These are phyloP conservation scores for Pangasianodon gigas DNA, from an alignment of 2,113 vertebrate species.

Conservation along the genomic window DNA sequence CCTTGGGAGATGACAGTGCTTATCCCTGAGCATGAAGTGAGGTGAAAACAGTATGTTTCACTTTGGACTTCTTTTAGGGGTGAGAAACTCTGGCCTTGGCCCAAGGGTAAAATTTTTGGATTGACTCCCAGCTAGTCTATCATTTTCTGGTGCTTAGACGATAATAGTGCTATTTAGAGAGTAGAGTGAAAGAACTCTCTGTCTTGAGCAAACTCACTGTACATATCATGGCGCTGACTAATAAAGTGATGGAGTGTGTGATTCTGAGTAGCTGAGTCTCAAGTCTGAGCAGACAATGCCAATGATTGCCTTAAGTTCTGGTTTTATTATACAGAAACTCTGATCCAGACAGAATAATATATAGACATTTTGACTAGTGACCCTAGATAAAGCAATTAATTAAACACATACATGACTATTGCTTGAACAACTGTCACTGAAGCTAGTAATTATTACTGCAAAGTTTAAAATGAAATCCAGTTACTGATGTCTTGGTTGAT, in stretches of 20 bases:
- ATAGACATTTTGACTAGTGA: conserved; percentile 57
- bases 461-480: conserved; percentile 59
- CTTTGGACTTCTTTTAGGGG: conserved; percentile 24
- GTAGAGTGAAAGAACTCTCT: not conserved
- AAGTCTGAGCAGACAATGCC: conserved; percentile 35
- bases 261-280: conserved; percentile 45
- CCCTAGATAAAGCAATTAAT: conserved; percentile 59
- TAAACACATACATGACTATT: conserved; percentile 39
- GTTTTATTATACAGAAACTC: conserved; percentile 55
- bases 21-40: not conserved
- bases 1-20: conserved; percentile 32
- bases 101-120: not conserved
- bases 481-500: conserved; percentile 37
- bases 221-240: conserved; percentile 46
- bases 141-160: not conserved
- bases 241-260: conserved; percentile 55
- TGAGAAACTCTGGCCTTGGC: conserved; percentile 5
- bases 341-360: conserved; percentile 48
- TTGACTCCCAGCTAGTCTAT: not conserved
- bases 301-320: conserved; percentile 39
- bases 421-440: conserved; percentile 28
- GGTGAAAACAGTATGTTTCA: not conserved
- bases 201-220: conserved; percentile 39
- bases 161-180: conserved; percentile 36
- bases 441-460: conserved; percentile 53